These are phyloP conservation scores for Xestia rhomboidea DNA, from an alignment of 2,888 invertebrate species.

Conservation along the genomic window DNA sequence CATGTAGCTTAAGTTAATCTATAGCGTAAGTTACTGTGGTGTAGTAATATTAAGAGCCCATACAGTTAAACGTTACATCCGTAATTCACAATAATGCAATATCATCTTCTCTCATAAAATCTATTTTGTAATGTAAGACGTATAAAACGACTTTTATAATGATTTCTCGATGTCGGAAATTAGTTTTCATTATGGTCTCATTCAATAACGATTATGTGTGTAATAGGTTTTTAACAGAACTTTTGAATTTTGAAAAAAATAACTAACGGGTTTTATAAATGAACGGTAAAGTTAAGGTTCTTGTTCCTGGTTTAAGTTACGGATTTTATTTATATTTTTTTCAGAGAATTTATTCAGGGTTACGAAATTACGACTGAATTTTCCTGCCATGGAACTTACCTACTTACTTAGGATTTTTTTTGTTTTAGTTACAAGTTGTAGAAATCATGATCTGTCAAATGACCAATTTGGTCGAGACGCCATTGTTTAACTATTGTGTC, in stretches of 20 bases:
- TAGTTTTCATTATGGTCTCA: slow-evolving; percentile 1
- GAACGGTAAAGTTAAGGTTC: background rate
- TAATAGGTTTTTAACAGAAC: background rate
- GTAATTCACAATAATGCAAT: slow-evolving; percentile 43
- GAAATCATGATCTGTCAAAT: background rate
- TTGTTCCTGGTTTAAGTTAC: background rate
- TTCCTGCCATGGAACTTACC: background rate
- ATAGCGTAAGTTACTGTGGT: slow-evolving; percentile 14
- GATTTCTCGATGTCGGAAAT: slow-evolving; percentile 14
- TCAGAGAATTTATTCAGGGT: background rate
- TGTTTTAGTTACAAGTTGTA: background rate
- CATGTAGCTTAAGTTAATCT: background rate
- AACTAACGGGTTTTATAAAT: background rate
- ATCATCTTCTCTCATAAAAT: slow-evolving; percentile 44
- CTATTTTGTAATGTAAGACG: slow-evolving; percentile 10
- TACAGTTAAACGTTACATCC: slow-evolving; percentile 10
- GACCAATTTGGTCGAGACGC: too few species aligned
- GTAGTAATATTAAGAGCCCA: background rate
- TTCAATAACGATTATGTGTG: background rate
- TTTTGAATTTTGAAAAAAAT: background rate
- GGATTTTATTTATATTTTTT: too few species aligned
- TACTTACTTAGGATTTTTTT: background rate
- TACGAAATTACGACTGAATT: background rate
- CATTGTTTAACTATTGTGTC: too few species aligned
- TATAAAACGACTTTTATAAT: slow-evolving; percentile 26